phyloP scores from a whole-genome alignment of 1,140 invertebrate species.

The Pemphigus obesinymphae region DNA sequence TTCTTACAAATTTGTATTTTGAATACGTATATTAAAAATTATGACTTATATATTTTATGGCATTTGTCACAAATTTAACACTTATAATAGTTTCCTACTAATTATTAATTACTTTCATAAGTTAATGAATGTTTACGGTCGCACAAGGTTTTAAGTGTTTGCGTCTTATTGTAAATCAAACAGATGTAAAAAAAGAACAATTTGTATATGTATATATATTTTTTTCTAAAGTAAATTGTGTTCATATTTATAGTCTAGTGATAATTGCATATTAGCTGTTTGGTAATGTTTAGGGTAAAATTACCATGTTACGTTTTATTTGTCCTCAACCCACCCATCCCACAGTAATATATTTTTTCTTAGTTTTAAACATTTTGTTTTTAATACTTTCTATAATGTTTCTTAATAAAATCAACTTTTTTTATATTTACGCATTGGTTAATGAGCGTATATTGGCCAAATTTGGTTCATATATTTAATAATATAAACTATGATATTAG shows the following conservation, averaged over 20 bases:
- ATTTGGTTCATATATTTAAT: not conserved
- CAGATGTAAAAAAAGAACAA: not conserved
- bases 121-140: not conserved
- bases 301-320: not conserved
- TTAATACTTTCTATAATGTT: not conserved
- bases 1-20: not conserved
- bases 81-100: conserved; percentile 6
- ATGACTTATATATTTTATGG: not conserved
- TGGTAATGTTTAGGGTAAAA: conserved; percentile 21
- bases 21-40: not conserved
- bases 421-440: not conserved
- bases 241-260: conserved; percentile 24
- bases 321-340: not conserved
- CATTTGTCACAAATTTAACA: not conserved
- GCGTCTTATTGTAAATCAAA: not conserved
- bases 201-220: not conserved
- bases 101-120: conserved; percentile 14
- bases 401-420: not conserved
- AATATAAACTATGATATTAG: conserved; percentile 13
- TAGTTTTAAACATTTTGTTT: too few species aligned
- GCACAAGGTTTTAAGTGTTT: not conserved
- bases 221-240: conserved; percentile 19
- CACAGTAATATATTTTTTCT: not conserved
- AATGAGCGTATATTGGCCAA: not conserved
- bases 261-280: not conserved